Evolutionary conservation across 2,113 vertebrate species (phyloP).

Genomic region (Regulus satrapa): DNA sequence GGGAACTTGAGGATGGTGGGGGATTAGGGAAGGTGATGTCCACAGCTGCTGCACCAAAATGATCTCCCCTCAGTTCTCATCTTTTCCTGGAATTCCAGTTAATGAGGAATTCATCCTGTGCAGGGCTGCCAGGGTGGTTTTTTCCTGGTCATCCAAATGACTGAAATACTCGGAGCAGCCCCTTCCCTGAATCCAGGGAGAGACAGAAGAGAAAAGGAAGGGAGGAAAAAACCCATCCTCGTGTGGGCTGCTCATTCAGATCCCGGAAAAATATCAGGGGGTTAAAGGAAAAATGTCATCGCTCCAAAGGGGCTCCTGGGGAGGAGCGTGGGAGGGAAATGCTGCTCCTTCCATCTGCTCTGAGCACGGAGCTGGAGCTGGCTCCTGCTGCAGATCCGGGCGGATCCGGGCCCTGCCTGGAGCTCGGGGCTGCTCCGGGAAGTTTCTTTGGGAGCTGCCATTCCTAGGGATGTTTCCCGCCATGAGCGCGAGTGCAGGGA

Average conservation of each 20-base stretch:
- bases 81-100: background rate
- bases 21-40: background rate
- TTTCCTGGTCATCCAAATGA: background rate
- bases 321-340: background rate
- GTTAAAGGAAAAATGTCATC: background rate
- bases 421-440: background rate
- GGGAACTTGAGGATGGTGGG: background rate
- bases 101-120: background rate
- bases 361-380: background rate
- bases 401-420: rapidly evolving
- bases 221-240: background rate
- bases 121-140: background rate
- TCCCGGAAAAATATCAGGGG: background rate
- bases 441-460: background rate
- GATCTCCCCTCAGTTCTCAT: background rate
- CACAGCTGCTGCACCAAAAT: rapidly evolving
- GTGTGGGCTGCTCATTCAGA: background rate
- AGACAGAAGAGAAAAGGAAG: background rate
- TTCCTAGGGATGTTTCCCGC: background rate
- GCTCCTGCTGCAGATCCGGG: background rate
- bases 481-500: rapidly evolving
- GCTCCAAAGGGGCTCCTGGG: background rate
- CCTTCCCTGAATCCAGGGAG: background rate
- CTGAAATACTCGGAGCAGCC: background rate
- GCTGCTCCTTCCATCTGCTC: background rate